Conservation (phyloP, 2,113 vertebrate genomes). For the Ailuropoda melanoleuca region DNA sequence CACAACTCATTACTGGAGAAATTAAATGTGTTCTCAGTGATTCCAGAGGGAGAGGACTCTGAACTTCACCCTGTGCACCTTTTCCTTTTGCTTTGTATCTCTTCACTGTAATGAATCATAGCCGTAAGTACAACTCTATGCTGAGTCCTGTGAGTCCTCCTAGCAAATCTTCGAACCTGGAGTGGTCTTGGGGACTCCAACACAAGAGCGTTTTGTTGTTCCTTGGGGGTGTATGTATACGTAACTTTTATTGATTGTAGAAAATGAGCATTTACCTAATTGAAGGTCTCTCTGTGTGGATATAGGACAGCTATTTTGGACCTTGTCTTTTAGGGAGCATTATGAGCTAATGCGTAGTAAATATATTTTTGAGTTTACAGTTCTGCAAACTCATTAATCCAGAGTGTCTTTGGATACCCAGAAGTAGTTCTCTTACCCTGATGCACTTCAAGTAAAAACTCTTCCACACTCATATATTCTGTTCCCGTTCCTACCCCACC, state of each 20-base stretch:
- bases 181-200: not conserved
- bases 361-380: not conserved
- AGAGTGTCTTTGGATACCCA: not conserved
- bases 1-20: not conserved
- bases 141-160: not conserved
- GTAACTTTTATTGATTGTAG: not conserved
- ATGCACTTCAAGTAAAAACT: not conserved
- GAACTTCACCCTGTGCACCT: not conserved
- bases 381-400: not conserved
- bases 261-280: not conserved
- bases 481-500: not conserved
- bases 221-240: not conserved
- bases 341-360: not conserved
- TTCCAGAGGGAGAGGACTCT: not conserved
- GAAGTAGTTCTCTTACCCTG: not conserved
- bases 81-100: not conserved
- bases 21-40: not conserved
- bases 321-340: not conserved
- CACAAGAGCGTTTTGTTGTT: not conserved
- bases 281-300: not conserved
- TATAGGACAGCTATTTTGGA: not conserved
- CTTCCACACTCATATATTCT: not conserved
- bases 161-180: not conserved
- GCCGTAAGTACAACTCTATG: not conserved
- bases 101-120: not conserved